phyloP scores from a whole-genome alignment of 2,797 vertebrate genomes.

The Hemibagrus guttatus region DNA sequence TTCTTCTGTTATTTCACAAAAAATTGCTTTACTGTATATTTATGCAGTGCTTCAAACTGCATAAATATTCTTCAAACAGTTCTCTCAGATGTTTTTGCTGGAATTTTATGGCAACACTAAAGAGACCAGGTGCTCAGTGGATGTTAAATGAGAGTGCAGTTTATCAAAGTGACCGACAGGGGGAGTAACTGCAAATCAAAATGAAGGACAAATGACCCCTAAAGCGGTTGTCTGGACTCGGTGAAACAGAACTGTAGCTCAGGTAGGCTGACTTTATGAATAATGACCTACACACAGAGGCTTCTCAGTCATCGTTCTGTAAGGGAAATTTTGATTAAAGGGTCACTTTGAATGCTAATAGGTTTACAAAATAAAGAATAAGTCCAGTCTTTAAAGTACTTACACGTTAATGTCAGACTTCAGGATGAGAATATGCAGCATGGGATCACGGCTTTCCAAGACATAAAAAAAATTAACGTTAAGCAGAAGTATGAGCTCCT shows the following conservation, averaged over 20 bases:
- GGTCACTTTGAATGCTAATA: neutral
- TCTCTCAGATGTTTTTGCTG: neutral
- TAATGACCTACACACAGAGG: neutral
- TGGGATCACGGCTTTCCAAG: neutral
- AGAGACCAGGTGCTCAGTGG: neutral
- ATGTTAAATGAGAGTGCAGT: constrained; percentile 24
- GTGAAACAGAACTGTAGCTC: constrained; percentile 32
- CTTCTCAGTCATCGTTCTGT: neutral
- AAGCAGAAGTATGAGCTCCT: constrained; percentile 8
- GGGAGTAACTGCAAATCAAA: constrained; percentile 54
- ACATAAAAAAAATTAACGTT: neutral
- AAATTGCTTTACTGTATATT: neutral
- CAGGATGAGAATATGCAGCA: neutral
- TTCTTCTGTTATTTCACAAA: neutral
- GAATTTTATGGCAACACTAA: neutral
- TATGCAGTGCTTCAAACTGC: neutral
- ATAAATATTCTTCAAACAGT: too few relatives aligned
- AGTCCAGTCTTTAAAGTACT: neutral
- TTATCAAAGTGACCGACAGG: constrained; percentile 51
- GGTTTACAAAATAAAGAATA: neutral
- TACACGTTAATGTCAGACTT: neutral
- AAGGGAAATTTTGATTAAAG: neutral
- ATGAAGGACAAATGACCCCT: constrained; percentile 29
- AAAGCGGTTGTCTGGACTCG: constrained; percentile 26
- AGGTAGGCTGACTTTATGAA: neutral